Evolutionary conservation across 1,140 invertebrate genomes (phyloP).

Genomic region (Panagrolaimus sp.): DNA sequence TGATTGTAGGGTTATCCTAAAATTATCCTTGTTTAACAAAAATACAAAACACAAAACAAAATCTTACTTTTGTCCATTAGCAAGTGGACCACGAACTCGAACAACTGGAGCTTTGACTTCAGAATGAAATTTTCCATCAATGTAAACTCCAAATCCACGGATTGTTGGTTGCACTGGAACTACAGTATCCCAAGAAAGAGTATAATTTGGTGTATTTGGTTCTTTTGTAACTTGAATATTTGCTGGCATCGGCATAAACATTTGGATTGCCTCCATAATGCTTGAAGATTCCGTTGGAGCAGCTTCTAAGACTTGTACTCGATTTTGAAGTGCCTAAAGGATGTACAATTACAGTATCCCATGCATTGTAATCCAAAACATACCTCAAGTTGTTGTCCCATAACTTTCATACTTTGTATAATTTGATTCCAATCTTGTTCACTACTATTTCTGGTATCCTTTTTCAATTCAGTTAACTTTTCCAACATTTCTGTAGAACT

Average conservation of each 20-base stretch:
- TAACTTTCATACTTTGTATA: not conserved
- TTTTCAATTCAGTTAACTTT: no score
- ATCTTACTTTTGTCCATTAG: no score
- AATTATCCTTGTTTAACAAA: no score
- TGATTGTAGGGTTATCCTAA: not conserved
- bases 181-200: not conserved
- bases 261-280: not conserved
- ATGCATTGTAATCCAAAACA: not conserved
- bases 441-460: no score
- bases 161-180: not conserved
- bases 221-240: not conserved
- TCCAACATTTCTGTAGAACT: no score
- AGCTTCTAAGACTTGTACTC: not conserved
- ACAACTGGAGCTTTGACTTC: not conserved
- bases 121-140: not conserved
- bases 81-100: not conserved
- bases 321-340: not conserved
- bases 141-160: not conserved
- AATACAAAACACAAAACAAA: no score
- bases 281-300: not conserved
- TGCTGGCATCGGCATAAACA: slow-evolving; percentile 6
- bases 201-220: not conserved
- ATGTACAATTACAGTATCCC: not conserved
- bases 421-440: no score
- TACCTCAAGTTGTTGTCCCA: not conserved